phyloP scores from a whole-genome alignment of 2,797 vertebrate genomes.

The Lithobates pipiens region DNA sequence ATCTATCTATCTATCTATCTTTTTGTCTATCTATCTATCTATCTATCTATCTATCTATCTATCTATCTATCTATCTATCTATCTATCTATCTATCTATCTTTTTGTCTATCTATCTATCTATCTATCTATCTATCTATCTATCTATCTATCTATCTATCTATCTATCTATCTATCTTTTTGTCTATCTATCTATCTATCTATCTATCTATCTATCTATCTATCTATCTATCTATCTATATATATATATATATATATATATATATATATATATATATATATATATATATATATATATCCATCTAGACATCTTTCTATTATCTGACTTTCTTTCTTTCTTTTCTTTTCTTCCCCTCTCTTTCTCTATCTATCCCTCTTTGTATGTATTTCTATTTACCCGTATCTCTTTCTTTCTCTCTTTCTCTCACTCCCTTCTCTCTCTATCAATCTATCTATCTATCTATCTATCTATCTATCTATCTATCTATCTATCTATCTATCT shows the following conservation, averaged over 20 bases:
- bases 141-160: too few relatives aligned
- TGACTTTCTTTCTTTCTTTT: too few relatives aligned
- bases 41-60: too few relatives aligned
- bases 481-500: background rate
- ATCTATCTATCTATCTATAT: constrained; percentile 1
- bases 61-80: background rate
- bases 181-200: too few relatives aligned
- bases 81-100: background rate
- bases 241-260: background rate
- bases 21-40: too few relatives aligned
- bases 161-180: too few relatives aligned
- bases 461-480: background rate
- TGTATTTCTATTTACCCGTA: background rate
- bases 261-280: background rate
- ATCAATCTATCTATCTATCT: background rate
- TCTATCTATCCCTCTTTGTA: background rate
- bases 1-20: too few relatives aligned
- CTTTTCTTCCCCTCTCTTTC: too few relatives aligned
- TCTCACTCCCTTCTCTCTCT: background rate
- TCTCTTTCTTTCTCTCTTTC: background rate
- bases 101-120: background rate
- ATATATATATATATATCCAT: background rate
- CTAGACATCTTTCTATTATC: background rate
- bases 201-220: background rate
- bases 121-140: background rate